Percentiles rank a stretch among this genome's conserved stretches.
These are phyloP conservation scores for Lampris incognitus DNA, from an alignment of 2,113 vertebrate genomes.

Conservation along the genomic window DNA sequence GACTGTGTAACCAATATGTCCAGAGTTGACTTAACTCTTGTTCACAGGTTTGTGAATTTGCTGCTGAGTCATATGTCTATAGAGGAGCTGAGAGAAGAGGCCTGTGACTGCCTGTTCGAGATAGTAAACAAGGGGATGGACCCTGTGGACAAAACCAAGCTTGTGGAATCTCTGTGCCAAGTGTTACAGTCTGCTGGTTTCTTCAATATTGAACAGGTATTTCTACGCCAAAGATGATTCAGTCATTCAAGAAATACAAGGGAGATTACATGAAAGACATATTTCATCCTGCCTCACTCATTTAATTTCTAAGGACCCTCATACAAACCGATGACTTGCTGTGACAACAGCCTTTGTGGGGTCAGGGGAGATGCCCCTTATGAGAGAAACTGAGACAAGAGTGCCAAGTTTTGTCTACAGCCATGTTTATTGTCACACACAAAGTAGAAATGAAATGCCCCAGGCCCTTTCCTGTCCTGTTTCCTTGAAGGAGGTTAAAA, in stretches of 20 bases:
- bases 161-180: constrained; percentile 95
- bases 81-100: constrained; percentile 96
- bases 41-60: constrained; percentile 93
- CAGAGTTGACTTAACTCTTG: not conserved
- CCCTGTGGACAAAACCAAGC: constrained; percentile 96
- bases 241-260: too few relatives aligned
- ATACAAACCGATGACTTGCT: not conserved
- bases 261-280: too few relatives aligned
- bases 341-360: not conserved
- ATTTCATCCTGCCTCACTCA: too few relatives aligned
- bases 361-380: not conserved
- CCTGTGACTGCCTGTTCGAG: constrained; percentile 98
- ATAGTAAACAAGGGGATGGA: constrained; percentile 99
- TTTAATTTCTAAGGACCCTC: too few relatives aligned
- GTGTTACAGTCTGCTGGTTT: constrained; percentile 95
- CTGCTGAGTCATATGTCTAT: constrained; percentile 98
- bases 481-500: not conserved
- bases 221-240: too few relatives aligned
- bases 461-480: not conserved
- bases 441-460: not conserved
- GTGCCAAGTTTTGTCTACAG: not conserved
- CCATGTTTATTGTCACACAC: not conserved
- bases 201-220: constrained; percentile 95
- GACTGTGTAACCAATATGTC: too few relatives aligned
- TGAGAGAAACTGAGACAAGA: not conserved